Evolutionary conservation across 2,888 invertebrate genomes (phyloP), one percentile per base, ranked within the genome.

Genomic region (Netelia inedita): DNA sequence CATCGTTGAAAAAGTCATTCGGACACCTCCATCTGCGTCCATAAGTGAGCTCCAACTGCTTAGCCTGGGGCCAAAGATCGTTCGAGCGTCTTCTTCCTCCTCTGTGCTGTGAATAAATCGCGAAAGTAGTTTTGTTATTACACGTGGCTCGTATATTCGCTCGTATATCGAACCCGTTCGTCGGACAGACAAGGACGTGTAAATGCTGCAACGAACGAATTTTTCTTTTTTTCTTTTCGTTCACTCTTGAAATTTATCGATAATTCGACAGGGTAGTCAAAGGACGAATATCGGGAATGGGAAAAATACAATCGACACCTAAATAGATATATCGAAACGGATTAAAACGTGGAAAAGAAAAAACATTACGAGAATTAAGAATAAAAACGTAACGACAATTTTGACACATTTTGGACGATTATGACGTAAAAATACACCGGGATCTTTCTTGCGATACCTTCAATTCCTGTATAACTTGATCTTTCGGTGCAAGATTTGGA

Each of bases 1-100:
- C 96, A 88, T 98, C 98, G 86, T 98, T 97, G 95, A 97, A 98
- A 61, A 98, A 97, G 91, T 98, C 98, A 91, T 97, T 96, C 2
- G 98, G 97, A 69, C 96, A 95, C 90, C 96, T 95, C 97, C 97
- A 97, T 91, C 95, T 95, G 57, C 97, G 95, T 6, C 97, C 97
- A 28, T 97, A 97, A 11, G 97, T 97, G 73, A 97, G 94, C 73
- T 97, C 96, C 61, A 97, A 94, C 8, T 97, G 97, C 79, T 97
- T 95, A 88, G 96, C 96, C 89, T 96, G 95, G 1, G 97, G 96
- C 87, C 93, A 94, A 50, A 93, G 91, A 0, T 93, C 93, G 76
- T 91, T 89, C 75, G 92, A 92, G 55, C 88, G 91, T 87, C 91
- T 93, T 88, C 90, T 92, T 82, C 91, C 92, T 87, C 89, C 90